Conservation (phyloP, 2,797 vertebrate species). For the Chelon labrosus region DNA sequence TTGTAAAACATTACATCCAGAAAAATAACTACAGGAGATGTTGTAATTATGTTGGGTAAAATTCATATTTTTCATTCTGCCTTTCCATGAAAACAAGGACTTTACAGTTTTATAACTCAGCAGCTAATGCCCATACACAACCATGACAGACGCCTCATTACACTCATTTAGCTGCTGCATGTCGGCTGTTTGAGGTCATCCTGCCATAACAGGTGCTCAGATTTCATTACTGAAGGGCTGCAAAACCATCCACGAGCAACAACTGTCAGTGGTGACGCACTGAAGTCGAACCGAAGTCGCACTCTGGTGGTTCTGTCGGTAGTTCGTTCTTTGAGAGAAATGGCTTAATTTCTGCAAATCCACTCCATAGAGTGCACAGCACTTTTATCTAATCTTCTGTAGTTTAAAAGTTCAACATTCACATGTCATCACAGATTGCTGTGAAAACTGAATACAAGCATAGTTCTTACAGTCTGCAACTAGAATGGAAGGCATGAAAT, state of each 20-base stretch:
- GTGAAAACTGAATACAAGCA: neutral
- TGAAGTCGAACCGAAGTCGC: neutral
- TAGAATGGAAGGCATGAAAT: too few species aligned
- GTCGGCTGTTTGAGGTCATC: slow-evolving; percentile 58
- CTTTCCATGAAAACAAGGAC: slow-evolving; percentile 23
- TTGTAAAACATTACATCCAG: neutral
- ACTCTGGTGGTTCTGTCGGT: slow-evolving; percentile 2
- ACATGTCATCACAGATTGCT: too few species aligned
- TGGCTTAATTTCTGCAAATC: slow-evolving; percentile 4
- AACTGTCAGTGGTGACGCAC: slow-evolving; percentile 43
- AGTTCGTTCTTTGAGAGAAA: slow-evolving; percentile 12
- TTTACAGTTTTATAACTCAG: neutral
- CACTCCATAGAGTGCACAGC: neutral
- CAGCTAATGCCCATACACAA: neutral
- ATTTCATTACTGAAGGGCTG: slow-evolving; percentile 57
- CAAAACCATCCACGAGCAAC: slow-evolving; percentile 40
- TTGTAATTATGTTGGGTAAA: neutral
- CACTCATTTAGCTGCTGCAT: slow-evolving; percentile 39
- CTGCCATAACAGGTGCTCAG: slow-evolving; percentile 50
- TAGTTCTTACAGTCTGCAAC: neutral
- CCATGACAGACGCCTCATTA: slow-evolving; percentile 38
- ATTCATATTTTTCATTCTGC: neutral
- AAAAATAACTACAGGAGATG: neutral
- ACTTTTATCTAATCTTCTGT: neutral
- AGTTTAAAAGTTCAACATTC: too few species aligned